Evolutionary conservation across 2,113 vertebrate species (phyloP), one percentile per base, ranked within the genome.

Genomic region (Holacanthus passer): DNA sequence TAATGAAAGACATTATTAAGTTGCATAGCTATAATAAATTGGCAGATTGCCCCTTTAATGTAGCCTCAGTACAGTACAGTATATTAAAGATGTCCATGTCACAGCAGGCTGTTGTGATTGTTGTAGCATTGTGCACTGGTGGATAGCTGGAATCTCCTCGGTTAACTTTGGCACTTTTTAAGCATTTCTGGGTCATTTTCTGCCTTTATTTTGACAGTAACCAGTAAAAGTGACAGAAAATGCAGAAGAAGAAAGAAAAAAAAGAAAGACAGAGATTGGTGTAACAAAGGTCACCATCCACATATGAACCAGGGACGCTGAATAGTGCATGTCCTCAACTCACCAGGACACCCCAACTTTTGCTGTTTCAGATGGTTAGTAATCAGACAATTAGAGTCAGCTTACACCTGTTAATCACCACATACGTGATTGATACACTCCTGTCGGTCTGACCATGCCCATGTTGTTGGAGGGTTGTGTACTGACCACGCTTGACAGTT

Each of bases 401-500:
- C 20, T 60, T 76, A 70, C 37, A 60, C 35, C 27, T 27, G 31
- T 70, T 77, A 64, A 72, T 71, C 31, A 32, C 60, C 16, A 22
- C n/a, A 73, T 71, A 55, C 24, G 31, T 27, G 31, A 73, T 19
- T 64, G 73, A 20, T 27, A 0, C 59, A 53, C 37, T n/a, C 31
- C 31, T 45, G 35, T 19, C n/a, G 16, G 16, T 32, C 29, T 47
- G 67, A 80, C 41, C 3, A 1, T 63, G 17, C 14, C 48, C 8
- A 19, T 66, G 53, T 77, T 73, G 66, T 68, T 43, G 41, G 31
- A 45, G 37, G 73, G 43, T 47, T 68, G 66, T 73, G 59, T 37
- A 48, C 77, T 27, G 83, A 82, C 79, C 81, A 60, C 72, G 56
- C 68, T 48, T 83, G 88, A 85, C 90, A 83, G 78, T 77, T n/a